These are phyloP conservation scores for Carcina quercana DNA, from an alignment of 2,888 invertebrate species.

Conservation along the genomic window DNA sequence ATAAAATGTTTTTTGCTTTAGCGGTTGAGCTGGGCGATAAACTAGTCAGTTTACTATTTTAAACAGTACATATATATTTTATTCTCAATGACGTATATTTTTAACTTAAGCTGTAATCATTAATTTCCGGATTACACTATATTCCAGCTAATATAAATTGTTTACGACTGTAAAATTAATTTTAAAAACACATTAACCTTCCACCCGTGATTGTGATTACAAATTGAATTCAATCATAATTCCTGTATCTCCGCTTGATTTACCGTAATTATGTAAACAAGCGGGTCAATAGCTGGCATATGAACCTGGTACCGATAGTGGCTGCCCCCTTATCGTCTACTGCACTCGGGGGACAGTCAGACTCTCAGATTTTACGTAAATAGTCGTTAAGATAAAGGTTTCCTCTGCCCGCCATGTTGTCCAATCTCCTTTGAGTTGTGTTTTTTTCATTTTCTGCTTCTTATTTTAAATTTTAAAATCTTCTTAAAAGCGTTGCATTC, in stretches of 20 bases:
- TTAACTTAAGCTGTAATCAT: too few relatives aligned
- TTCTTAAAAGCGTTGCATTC: too few relatives aligned
- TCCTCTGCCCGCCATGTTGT: conserved; percentile 59
- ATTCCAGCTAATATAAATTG: too few relatives aligned
- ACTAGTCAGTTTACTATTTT: too few relatives aligned
- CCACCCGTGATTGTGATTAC: conserved; percentile 50
- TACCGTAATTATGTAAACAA: conserved; percentile 54
- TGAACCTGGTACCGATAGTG: conserved; percentile 54
- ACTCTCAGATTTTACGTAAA: conserved; percentile 67
- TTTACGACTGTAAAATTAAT: conserved; percentile 39
- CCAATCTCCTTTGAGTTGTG: conserved; percentile 40
- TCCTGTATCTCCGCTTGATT: conserved; percentile 48
- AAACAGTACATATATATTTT: too few relatives aligned
- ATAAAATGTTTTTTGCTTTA: too few relatives aligned
- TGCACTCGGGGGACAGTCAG: conserved; percentile 57
- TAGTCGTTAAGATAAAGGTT: conserved; percentile 69
- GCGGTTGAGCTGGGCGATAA: too few relatives aligned
- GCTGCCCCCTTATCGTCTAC: conserved; percentile 52
- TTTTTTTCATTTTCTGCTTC: too few relatives aligned
- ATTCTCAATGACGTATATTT: too few relatives aligned
- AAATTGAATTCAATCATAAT: conserved; percentile 51
- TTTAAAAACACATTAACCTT: conserved; percentile 59
- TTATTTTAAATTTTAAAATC: too few relatives aligned
- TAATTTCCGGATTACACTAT: too few relatives aligned
- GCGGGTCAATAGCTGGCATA: conserved; percentile 67